Conservation (phyloP, 2,113 vertebrate species). For the Rallus limicola region DNA sequence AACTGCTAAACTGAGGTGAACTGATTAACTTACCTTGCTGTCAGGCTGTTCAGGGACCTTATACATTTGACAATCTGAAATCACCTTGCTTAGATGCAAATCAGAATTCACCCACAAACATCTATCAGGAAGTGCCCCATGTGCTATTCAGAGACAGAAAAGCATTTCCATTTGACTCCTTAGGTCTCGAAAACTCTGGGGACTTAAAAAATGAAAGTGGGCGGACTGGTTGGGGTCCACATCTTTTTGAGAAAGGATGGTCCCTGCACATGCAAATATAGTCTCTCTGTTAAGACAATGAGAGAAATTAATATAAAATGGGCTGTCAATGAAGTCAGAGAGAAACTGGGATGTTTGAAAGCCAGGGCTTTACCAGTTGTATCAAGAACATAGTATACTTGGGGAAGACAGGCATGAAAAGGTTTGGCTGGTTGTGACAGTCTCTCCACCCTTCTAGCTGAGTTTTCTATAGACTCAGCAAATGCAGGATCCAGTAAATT, state of each 20-base stretch:
- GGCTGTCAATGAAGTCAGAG: neutral
- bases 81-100: neutral
- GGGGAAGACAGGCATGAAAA: slow-evolving; percentile 11
- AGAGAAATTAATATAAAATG: neutral
- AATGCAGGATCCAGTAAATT: neutral
- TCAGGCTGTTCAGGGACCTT: neutral
- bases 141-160: neutral
- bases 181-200: neutral
- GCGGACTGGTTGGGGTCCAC: neutral
- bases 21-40: neutral
- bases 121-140: neutral
- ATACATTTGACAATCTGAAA: neutral
- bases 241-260: neutral
- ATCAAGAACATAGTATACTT: neutral
- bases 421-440: neutral
- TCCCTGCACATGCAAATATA: neutral
- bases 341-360: neutral
- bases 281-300: neutral
- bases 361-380: neutral
- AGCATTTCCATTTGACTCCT: neutral
- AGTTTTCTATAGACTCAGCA: neutral
- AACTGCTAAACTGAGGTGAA: neutral
- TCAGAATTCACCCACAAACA: neutral
- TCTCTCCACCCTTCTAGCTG: neutral
- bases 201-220: neutral